These are phyloP conservation scores for Corythoichthys intestinalis DNA, from an alignment of 2,113 vertebrate genomes.

Conservation along the genomic window DNA sequence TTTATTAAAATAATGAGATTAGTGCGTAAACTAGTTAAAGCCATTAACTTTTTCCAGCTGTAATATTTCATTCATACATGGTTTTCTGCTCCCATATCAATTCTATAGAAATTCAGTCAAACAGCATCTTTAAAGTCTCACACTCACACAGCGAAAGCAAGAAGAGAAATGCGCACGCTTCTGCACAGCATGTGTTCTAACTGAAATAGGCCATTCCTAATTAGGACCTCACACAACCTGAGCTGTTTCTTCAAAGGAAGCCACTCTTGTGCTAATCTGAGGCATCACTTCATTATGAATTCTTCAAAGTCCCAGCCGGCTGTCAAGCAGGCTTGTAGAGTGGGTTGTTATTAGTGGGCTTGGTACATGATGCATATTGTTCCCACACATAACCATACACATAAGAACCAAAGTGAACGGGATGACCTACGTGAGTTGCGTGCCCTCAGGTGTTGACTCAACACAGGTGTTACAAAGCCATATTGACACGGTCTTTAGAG, in stretches of 20 bases:
- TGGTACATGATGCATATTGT: constrained; percentile 51
- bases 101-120: constrained; percentile 15
- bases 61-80: not conserved
- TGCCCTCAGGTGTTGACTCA: constrained; percentile 70
- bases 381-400: constrained; percentile 43
- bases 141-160: not conserved
- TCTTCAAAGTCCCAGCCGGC: constrained; percentile 70
- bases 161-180: constrained; percentile 29
- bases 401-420: constrained; percentile 21
- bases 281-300: constrained; percentile 72
- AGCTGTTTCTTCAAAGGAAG: constrained; percentile 73
- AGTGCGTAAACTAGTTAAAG: too few relatives aligned
- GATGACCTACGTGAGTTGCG: constrained; percentile 51
- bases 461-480: constrained; percentile 59
- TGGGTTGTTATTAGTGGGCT: constrained; percentile 58
- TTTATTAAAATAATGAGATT: too few relatives aligned
- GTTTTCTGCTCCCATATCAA: not conserved
- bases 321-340: constrained; percentile 66
- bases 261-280: constrained; percentile 67
- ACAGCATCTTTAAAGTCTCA: constrained; percentile 7
- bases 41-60: too few relatives aligned
- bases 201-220: constrained; percentile 73
- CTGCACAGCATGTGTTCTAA: constrained; percentile 54
- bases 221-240: constrained; percentile 74
- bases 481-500: constrained; percentile 62